Conservation (phyloP, 2,113 vertebrate species). For the Bothrops jararaca region DNA sequence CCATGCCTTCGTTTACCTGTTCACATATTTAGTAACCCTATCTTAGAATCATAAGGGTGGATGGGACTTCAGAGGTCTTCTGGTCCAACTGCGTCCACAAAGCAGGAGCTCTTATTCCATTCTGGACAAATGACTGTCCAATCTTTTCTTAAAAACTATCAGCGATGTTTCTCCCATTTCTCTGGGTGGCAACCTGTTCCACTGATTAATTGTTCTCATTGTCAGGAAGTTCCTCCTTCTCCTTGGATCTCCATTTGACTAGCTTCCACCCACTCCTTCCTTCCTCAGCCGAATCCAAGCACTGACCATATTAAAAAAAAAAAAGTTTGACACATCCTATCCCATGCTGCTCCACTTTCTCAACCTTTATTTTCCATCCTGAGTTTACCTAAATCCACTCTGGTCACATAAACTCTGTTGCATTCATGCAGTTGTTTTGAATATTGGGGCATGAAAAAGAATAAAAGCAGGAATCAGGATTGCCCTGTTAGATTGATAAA, state of each 20-base stretch:
- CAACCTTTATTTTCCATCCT: fast-evolving
- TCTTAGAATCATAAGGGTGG: background rate
- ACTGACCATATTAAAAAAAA: conserved; percentile 38
- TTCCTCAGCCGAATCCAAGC: conserved; percentile 18
- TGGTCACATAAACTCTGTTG: conserved; percentile 23
- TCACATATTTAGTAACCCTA: background rate
- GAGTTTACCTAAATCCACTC: conserved; percentile 10
- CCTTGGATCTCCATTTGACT: background rate
- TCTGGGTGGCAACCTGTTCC: background rate
- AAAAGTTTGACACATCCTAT: conserved; percentile 19
- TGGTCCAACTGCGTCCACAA: background rate
- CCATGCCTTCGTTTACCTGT: background rate
- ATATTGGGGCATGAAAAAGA: conserved; percentile 58
- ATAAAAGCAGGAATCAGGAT: conserved; percentile 74
- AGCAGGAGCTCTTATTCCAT: background rate
- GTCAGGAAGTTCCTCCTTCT: background rate
- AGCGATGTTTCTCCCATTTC: background rate
- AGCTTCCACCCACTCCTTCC: background rate
- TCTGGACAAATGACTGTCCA: background rate
- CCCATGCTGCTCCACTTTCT: background rate
- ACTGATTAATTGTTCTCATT: background rate
- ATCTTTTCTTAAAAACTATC: background rate
- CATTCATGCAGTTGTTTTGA: conserved; percentile 57
- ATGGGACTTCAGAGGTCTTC: background rate
- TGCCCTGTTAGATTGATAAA: conserved; percentile 82